Evolutionary conservation across 2,888 invertebrate species (phyloP).

Genomic region (Peribatodes rhomboidaria): DNA sequence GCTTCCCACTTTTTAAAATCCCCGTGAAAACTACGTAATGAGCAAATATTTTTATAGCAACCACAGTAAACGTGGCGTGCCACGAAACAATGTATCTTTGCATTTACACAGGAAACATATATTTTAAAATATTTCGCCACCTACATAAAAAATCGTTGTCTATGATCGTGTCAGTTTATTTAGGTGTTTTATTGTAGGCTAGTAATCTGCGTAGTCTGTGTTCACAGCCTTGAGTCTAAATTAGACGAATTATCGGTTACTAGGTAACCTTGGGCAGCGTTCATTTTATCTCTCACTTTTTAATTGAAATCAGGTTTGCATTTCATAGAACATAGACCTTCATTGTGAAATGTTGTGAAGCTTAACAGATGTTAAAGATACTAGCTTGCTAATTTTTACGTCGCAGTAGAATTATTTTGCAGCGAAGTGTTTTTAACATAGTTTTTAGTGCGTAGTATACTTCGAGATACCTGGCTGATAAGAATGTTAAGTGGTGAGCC

Average conservation of each 20-base stretch:
- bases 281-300: constrained; percentile 2
- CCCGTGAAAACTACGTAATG: constrained; percentile 17
- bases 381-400: too few relatives aligned
- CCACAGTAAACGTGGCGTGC: constrained; percentile 29
- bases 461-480: too few relatives aligned
- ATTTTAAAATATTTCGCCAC: constrained; percentile 22
- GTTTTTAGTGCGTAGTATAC: too few relatives aligned
- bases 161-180: constrained; percentile 31
- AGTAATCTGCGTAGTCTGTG: constrained; percentile 8
- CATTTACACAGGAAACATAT: constrained; percentile 32
- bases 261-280: constrained; percentile 15
- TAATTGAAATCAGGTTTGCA: background rate
- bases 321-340: background rate
- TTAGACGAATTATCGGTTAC: constrained; percentile 22
- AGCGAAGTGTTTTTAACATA: too few relatives aligned
- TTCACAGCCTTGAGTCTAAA: constrained; percentile 11
- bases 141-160: constrained; percentile 23
- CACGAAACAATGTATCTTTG: constrained; percentile 28
- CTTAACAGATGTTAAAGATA: background rate
- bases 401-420: too few relatives aligned
- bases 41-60: constrained; percentile 28
- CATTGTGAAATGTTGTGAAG: background rate
- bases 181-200: constrained; percentile 12
- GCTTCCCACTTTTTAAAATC: constrained; percentile 3
- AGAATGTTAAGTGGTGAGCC: too few relatives aligned